Percentiles rank a stretch among this genome's conserved stretches.
Evolutionary conservation across 2,888 invertebrate genomes (phyloP).

Genomic region (Pseudococcus longispinus): DNA sequence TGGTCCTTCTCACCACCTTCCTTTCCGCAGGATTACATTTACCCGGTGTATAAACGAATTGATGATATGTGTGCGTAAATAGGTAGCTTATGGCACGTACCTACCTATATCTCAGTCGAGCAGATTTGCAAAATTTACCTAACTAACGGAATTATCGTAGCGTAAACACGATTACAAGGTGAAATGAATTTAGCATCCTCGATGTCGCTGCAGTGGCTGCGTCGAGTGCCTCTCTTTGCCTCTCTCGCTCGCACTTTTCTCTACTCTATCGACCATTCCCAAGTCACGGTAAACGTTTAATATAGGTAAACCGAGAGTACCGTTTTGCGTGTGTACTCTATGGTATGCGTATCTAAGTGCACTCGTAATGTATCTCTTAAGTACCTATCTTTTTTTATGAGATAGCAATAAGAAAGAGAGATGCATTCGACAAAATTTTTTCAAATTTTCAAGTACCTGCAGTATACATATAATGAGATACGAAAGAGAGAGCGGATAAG

Average conservation of each 20-base stretch:
- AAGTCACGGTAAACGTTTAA: slow-evolving; percentile 1
- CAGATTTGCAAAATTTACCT: slow-evolving; percentile 32
- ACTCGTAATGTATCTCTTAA: background rate
- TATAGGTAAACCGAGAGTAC: background rate
- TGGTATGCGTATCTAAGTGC: background rate
- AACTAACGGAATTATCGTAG: slow-evolving; percentile 43
- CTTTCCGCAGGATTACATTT: too few species aligned
- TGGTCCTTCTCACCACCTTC: background rate
- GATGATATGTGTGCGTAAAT: background rate
- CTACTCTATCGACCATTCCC: background rate
- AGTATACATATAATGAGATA: too few species aligned
- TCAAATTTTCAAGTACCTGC: too few species aligned
- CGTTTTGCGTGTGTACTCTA: slow-evolving; percentile 16
- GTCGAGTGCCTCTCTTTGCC: background rate
- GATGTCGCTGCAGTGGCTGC: background rate
- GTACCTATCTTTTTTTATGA: background rate
- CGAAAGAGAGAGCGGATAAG: too few species aligned
- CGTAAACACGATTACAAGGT: slow-evolving; percentile 35
- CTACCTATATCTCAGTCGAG: background rate
- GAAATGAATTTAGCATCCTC: slow-evolving; percentile 37
- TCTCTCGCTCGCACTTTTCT: background rate
- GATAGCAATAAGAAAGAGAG: background rate
- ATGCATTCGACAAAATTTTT: background rate
- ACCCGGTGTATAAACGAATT: background rate
- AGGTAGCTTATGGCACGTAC: background rate